Evolutionary conservation across 35 echinoderm and acorn worm species (phyloP).

Genomic region (Lytechinus variegatus): DNA sequence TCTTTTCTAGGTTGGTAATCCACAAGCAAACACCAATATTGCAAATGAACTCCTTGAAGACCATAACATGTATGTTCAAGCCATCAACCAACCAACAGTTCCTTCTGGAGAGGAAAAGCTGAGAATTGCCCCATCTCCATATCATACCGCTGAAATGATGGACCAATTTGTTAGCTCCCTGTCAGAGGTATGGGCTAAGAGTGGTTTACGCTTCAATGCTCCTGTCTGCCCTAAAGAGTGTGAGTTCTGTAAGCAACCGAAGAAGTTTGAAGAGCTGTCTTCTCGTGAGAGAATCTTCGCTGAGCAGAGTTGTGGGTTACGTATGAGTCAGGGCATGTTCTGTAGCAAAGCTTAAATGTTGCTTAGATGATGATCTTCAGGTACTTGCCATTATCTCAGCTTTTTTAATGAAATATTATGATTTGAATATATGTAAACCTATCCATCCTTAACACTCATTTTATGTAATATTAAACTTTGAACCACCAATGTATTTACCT

Average conservation of each 20-base stretch:
- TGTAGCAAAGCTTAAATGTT: constrained; percentile 14
- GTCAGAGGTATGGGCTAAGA: constrained; percentile 64
- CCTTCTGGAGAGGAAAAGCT: constrained; percentile 87
- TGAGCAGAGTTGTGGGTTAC: neutral
- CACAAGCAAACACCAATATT: constrained; percentile 69
- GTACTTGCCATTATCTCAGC: neutral
- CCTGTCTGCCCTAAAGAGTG: constrained; percentile 60
- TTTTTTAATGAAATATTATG: neutral
- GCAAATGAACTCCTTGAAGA: constrained; percentile 86
- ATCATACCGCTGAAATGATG: constrained; percentile 94
- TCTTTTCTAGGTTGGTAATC: constrained; percentile 82
- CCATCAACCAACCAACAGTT: constrained; percentile 96
- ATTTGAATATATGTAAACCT: neutral
- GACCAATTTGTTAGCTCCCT: constrained; percentile 85
- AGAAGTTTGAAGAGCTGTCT: constrained; percentile 68
- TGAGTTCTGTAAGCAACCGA: constrained; percentile 57
- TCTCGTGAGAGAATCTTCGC: constrained; percentile 48
- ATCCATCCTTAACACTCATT: neutral
- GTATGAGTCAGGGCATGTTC: neutral
- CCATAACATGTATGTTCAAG: constrained; percentile 91
- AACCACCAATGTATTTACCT: too few relatives aligned
- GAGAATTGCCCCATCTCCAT: constrained; percentile 89
- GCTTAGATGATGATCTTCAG: neutral
- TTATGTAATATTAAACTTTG: too few relatives aligned
- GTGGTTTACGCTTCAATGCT: constrained; percentile 64